Evolutionary conservation across 2,888 invertebrate genomes (phyloP).

Genomic region (Caprella mutica): DNA sequence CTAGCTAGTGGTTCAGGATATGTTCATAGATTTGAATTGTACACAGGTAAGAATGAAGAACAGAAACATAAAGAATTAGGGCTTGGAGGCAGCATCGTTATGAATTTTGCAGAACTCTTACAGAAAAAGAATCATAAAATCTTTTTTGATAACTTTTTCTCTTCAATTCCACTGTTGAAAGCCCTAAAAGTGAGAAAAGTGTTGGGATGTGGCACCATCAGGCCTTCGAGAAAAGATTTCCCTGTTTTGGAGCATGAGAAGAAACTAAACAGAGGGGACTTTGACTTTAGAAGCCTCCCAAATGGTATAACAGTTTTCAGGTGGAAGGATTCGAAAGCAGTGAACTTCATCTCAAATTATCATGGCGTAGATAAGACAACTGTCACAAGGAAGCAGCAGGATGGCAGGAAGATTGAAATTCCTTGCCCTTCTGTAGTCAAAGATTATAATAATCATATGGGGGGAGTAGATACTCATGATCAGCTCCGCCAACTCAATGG

Average conservation of each 20-base stretch:
- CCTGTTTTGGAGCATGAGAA: constrained; percentile 33
- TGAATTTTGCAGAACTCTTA: no score
- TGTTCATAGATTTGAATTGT: no score
- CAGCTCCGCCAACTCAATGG: constrained; percentile 37
- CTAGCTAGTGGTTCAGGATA: no score
- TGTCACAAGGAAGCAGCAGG: constrained; percentile 31
- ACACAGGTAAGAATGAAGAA: no score
- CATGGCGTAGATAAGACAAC: constrained; percentile 34
- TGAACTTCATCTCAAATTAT: constrained; percentile 36
- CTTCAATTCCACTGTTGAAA: constrained; percentile 33
- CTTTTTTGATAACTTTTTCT: constrained; percentile 38
- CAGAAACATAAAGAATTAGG: no score
- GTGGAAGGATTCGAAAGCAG: constrained; percentile 37
- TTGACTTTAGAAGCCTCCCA: constrained; percentile 34
- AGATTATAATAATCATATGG: constrained; percentile 38
- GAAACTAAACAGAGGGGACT: constrained; percentile 35
- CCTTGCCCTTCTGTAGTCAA: constrained; percentile 36
- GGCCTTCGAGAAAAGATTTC: constrained; percentile 32
- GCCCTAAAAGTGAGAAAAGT: constrained; percentile 32
- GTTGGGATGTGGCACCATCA: constrained; percentile 35
- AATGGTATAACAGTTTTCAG: constrained; percentile 35
- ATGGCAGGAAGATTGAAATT: constrained; percentile 34
- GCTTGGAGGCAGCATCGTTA: no score
- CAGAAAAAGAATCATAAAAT: constrained; percentile 20
- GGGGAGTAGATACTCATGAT: constrained; percentile 38